Evolutionary conservation across 2,888 invertebrate species (phyloP).

Genomic region (Xylota sylvarum): DNA sequence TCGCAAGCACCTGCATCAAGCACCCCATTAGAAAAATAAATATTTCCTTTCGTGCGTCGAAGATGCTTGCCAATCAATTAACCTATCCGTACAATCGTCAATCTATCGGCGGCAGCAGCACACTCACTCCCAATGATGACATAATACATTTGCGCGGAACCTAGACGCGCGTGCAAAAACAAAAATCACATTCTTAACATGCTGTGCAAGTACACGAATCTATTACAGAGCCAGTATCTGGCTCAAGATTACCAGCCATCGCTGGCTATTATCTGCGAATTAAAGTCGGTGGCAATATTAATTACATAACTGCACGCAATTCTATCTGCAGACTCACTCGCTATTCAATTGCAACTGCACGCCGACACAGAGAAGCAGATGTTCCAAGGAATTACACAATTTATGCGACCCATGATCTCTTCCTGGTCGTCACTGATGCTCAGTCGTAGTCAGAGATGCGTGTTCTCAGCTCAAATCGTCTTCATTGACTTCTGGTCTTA

Average conservation of each 20-base stretch:
- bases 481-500: slow-evolving; percentile 70
- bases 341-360: slow-evolving; percentile 11
- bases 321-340: slow-evolving; percentile 33
- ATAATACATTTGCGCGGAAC: slow-evolving; percentile 31
- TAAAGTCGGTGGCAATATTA: slow-evolving; percentile 66
- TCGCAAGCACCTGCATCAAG: slow-evolving; percentile 39
- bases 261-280: slow-evolving; percentile 49
- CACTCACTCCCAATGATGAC: slow-evolving; percentile 45
- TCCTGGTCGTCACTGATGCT: slow-evolving; percentile 63
- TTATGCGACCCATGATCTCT: slow-evolving; percentile 74
- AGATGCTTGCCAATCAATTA: slow-evolving; percentile 61
- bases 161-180: neutral
- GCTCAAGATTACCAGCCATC: slow-evolving; percentile 29
- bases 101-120: slow-evolving; percentile 12
- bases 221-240: slow-evolving; percentile 32
- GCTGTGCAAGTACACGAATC: slow-evolving; percentile 46
- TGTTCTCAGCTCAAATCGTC: slow-evolving; percentile 51
- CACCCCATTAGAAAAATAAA: slow-evolving; percentile 58
- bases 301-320: slow-evolving; percentile 72
- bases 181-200: slow-evolving; percentile 58
- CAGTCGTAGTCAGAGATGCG: slow-evolving; percentile 25
- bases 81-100: slow-evolving; percentile 24
- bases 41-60: slow-evolving; percentile 30
- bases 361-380: slow-evolving; percentile 46
- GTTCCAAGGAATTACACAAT: slow-evolving; percentile 54